Base-by-base conservation (phyloP, 2,888 invertebrate genomes). In the Selenia dentaria region DNA sequence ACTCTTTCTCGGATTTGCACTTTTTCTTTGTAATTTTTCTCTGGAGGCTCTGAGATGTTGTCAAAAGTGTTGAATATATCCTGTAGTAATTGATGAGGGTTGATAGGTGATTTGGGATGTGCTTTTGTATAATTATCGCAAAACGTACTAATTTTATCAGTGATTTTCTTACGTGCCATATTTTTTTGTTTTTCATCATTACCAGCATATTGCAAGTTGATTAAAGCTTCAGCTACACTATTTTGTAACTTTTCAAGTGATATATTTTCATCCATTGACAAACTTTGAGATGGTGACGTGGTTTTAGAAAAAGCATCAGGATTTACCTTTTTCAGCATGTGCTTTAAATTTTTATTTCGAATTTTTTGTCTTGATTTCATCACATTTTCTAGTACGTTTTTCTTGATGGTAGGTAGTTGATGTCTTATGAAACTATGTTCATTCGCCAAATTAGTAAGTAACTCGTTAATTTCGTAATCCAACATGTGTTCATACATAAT, bases 181-280 rank as follows among this genome's bases (percentile, higher is more conserved):
- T 53, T 46, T 54, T 55, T 70, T 29, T 61, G 41, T 12, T 62
- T 51, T 16, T 62, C 51, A 34, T 74, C 56, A 1, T 57, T 51
- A 4, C 65, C 63, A 2, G 64, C 45, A 51, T 67, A 76, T 49
- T 74, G 64, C 34, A 84, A 59, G 37, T 73, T 73, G 6, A 85
- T 70, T 50, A 74, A 85, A 8, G 81, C 78, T 35, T 85, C 80
- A 8, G 74, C 76, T 28, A 85, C 34, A 41, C 65, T 67, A 22
- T 82, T 77, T 65, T 78, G 82, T 1, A 83, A 50, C 3, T 65
- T 33, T 50, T 83, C 75, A 41, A 83, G 70, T 11, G 60, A 59
- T 9, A 61, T 65, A 39, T 62, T 46, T 47, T 75, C 75, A 6
- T 76, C 75, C 3, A n/a, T 9, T 3, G 68, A 36, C 1, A 67